Evolutionary conservation across 2,113 vertebrate species (phyloP).

Genomic region (Colistium nudipinnis): DNA sequence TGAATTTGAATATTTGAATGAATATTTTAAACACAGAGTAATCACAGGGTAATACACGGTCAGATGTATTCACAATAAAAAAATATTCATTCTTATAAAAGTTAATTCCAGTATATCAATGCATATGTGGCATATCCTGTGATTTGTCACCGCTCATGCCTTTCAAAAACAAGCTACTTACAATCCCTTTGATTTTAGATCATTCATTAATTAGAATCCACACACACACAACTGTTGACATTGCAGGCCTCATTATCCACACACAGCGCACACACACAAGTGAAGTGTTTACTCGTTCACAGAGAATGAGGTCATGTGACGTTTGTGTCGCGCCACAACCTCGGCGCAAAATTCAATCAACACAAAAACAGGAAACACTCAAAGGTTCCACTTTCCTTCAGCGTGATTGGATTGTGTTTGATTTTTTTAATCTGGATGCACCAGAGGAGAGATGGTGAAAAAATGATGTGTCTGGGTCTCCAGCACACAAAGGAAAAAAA

Average conservation of each 20-base stretch:
- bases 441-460: not conserved
- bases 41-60: too few relatives aligned
- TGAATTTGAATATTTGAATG: too few relatives aligned
- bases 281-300: not conserved
- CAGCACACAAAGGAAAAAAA: not conserved
- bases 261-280: not conserved
- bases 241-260: not conserved
- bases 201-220: not conserved
- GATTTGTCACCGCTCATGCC: too few relatives aligned
- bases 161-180: not conserved
- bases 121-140: too few relatives aligned
- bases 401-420: not conserved
- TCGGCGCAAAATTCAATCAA: constrained; percentile 3
- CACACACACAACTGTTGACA: not conserved
- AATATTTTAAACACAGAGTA: too few relatives aligned
- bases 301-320: not conserved
- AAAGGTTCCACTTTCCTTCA: not conserved
- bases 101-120: too few relatives aligned
- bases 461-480: not conserved
- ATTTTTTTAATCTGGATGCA: not conserved
- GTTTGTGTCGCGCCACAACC: not conserved
- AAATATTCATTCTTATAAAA: too few relatives aligned
- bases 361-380: constrained; percentile 1
- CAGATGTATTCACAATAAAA: too few relatives aligned
- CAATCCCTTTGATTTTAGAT: not conserved